These are phyloP conservation scores for Phrynocephalus versicolor DNA, from an alignment of 2,113 vertebrate species.

Conservation along the genomic window DNA sequence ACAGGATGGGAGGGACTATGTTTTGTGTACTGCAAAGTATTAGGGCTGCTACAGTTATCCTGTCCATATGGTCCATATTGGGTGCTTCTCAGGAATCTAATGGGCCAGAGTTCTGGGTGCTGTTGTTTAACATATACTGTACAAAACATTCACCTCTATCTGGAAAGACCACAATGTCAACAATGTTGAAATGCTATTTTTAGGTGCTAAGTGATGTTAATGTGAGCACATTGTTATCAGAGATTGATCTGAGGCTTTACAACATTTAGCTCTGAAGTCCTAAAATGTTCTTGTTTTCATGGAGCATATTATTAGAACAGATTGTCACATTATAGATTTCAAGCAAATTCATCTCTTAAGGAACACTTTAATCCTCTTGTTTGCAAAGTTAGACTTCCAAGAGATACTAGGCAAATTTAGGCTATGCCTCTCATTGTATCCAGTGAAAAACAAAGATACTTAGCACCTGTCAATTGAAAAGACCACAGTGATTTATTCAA, in stretches of 20 bases:
- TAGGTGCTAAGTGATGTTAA: not conserved
- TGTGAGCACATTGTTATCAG: not conserved
- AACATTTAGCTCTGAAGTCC: not conserved
- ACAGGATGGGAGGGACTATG: no score
- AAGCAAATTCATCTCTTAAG: not conserved
- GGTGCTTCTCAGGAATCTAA: no score
- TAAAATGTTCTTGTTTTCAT: not conserved
- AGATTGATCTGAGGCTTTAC: not conserved
- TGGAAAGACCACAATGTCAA: slow-evolving; percentile 1
- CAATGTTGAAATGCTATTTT: not conserved
- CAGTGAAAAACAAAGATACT: not conserved
- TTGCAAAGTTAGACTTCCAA: slow-evolving; percentile 16
- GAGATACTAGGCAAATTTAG: not conserved
- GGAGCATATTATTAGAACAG: not conserved
- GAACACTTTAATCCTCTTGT: slow-evolving; percentile 8
- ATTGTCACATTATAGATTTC: not conserved
- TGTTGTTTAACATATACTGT: no score
- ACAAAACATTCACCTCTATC: no score
- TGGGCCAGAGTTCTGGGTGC: no score
- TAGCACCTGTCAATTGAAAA: not conserved
- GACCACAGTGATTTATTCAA: not conserved
- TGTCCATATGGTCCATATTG: no score
- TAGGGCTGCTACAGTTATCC: no score
- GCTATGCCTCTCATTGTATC: not conserved
- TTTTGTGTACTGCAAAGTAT: no score